phyloP scores from a whole-genome alignment of 2,113 vertebrate genomes.

The Oryzias woworae region DNA sequence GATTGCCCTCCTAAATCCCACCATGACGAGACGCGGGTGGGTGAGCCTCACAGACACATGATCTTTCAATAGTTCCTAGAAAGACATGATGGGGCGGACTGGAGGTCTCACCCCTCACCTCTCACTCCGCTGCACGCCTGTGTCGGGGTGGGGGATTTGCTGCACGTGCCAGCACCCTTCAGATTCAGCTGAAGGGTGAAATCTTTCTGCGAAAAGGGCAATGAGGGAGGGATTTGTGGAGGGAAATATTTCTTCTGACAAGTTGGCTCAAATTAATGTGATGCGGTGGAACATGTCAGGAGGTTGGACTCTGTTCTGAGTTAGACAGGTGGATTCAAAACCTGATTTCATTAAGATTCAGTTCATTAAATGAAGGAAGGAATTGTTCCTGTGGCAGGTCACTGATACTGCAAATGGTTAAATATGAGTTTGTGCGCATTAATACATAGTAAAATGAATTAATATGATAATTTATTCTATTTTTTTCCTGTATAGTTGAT shows the following conservation, averaged over 20 bases:
- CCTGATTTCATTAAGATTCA: no score
- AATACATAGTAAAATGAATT: no score
- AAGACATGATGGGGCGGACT: slow-evolving; percentile 45
- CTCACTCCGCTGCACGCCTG: background rate
- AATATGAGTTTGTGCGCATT: no score
- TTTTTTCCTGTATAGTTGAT: no score
- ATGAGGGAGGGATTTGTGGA: slow-evolving; percentile 49
- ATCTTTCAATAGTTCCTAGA: slow-evolving; percentile 49
- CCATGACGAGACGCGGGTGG: slow-evolving; percentile 45
- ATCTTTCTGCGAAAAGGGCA: slow-evolving; percentile 57
- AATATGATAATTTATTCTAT: no score
- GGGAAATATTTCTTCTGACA: slow-evolving; percentile 37
- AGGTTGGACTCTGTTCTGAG: no score
- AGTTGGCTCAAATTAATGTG: slow-evolving; percentile 17
- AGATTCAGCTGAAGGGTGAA: slow-evolving; percentile 45
- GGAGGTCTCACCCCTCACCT: slow-evolving; percentile 24
- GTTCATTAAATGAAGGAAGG: no score
- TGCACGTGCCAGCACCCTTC: slow-evolving; percentile 29
- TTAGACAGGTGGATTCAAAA: no score
- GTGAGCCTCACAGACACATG: slow-evolving; percentile 36
- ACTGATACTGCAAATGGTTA: no score
- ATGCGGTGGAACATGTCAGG: slow-evolving; percentile 18
- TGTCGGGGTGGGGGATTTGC: no score
- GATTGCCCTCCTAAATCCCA: slow-evolving; percentile 58
- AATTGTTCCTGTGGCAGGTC: no score